Percentiles rank a stretch among this genome's conserved stretches.
Evolutionary conservation across 2,113 vertebrate genomes (phyloP).

Genomic region (Protobothrops mucrosquamatus): DNA sequence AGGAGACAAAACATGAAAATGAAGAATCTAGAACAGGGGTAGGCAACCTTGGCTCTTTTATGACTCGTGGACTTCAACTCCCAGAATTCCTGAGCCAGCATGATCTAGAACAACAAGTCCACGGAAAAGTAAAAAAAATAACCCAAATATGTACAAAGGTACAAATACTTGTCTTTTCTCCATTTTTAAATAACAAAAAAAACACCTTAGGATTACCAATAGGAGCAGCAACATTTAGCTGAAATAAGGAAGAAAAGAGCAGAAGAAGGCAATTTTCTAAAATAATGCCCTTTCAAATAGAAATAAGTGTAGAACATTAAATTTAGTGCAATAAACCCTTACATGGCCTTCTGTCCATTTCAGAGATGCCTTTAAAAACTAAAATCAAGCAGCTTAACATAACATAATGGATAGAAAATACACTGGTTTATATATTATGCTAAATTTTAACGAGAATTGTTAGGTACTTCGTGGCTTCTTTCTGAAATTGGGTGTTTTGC

Average conservation of each 20-base stretch:
- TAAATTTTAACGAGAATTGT: background rate
- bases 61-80: too few species aligned
- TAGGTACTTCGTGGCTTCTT: background rate
- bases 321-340: background rate
- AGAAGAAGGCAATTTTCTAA: background rate
- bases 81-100: too few species aligned
- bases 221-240: background rate
- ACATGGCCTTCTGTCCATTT: background rate
- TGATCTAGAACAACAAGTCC: too few species aligned
- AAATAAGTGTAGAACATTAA: background rate
- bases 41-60: too few species aligned
- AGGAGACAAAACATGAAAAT: slow-evolving; percentile 1
- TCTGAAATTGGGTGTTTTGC: background rate
- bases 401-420: background rate
- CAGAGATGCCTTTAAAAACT: background rate
- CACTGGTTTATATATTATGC: background rate
- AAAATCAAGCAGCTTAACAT: background rate
- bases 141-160: background rate
- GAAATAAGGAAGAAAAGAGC: background rate
- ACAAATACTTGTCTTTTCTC: background rate
- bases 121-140: background rate
- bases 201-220: background rate
- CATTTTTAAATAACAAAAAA: background rate
- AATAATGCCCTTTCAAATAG: background rate
- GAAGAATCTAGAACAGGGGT: background rate